Evolutionary conservation across 2,797 vertebrate genomes (phyloP).

Genomic region (Cuniculus paca): DNA sequence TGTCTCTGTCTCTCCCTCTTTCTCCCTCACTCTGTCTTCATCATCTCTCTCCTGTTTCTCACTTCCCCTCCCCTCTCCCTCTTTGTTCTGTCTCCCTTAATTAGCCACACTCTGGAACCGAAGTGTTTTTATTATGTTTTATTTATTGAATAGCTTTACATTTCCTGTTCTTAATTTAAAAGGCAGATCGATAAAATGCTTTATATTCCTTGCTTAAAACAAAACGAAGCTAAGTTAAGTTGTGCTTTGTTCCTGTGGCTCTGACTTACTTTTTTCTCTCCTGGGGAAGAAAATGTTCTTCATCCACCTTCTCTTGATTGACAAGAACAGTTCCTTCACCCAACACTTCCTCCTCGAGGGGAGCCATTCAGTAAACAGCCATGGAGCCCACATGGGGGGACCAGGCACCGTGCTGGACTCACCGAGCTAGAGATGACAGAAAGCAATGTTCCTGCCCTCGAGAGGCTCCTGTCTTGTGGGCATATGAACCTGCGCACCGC

Average conservation of each 20-base stretch:
- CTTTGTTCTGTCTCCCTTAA: conserved; percentile 78
- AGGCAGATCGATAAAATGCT: conserved; percentile 81
- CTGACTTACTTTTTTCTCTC: conserved; percentile 35
- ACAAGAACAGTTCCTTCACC: conserved; percentile 48
- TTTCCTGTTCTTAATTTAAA: conserved; percentile 85
- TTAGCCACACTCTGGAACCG: conserved; percentile 76
- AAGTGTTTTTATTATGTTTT: conserved; percentile 83
- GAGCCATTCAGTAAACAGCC: conserved; percentile 38
- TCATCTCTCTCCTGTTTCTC: neutral
- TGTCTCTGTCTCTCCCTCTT: neutral
- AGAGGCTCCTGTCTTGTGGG: neutral
- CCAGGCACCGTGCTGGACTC: neutral
- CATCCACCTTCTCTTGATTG: conserved; percentile 34
- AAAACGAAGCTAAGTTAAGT: conserved; percentile 78
- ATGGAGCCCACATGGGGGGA: neutral
- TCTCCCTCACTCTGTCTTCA: neutral
- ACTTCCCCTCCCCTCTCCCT: neutral
- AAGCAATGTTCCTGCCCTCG: neutral
- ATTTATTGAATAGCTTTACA: conserved; percentile 81
- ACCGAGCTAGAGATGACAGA: neutral
- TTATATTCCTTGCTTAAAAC: conserved; percentile 80
- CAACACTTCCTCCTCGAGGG: too few species aligned
- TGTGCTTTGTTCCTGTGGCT: conserved; percentile 49
- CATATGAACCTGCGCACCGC: neutral
- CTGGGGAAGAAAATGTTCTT: neutral